A percentile compares a stretch with the other conserved stretches of the same genome.
Conservation (phyloP, 2,888 invertebrate species). For the Nephrotoma flavescens region DNA sequence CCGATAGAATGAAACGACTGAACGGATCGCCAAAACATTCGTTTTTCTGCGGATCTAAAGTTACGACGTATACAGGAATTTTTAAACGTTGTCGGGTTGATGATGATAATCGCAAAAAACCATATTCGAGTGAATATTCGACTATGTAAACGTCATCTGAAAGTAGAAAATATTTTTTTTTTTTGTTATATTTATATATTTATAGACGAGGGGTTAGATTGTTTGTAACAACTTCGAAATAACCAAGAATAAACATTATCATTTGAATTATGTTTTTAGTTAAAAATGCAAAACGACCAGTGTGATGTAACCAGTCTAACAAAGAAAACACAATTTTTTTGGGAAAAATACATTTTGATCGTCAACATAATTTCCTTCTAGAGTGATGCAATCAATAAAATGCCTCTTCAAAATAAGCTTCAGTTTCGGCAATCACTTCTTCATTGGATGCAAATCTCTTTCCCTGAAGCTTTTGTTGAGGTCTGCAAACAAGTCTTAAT, state of each 20-base stretch:
- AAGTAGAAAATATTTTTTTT: slow-evolving; percentile 1
- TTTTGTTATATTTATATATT: not conserved
- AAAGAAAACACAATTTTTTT: no score
- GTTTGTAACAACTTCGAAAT: not conserved
- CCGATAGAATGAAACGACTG: slow-evolving; percentile 76
- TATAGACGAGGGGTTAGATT: not conserved
- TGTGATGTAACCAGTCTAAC: no score
- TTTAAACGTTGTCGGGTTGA: slow-evolving; percentile 72
- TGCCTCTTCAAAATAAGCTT: no score
- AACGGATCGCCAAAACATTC: slow-evolving; percentile 89
- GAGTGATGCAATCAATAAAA: no score
- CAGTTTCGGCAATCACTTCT: no score
- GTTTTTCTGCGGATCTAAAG: slow-evolving; percentile 74
- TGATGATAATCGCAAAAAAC: slow-evolving; percentile 80
- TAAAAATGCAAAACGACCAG: no score
- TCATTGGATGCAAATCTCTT: no score
- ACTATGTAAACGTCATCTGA: slow-evolving; percentile 88
- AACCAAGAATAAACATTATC: not conserved
- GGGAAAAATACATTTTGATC: no score
- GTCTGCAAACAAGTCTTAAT: no score
- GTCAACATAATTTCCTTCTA: no score
- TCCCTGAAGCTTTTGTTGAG: no score
- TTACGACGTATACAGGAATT: slow-evolving; percentile 80
- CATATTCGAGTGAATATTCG: slow-evolving; percentile 95
- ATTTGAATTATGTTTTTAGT: not conserved